These are phyloP conservation scores for Dermatemys mawii DNA, from an alignment of 2,113 vertebrate genomes.

Conservation along the genomic window DNA sequence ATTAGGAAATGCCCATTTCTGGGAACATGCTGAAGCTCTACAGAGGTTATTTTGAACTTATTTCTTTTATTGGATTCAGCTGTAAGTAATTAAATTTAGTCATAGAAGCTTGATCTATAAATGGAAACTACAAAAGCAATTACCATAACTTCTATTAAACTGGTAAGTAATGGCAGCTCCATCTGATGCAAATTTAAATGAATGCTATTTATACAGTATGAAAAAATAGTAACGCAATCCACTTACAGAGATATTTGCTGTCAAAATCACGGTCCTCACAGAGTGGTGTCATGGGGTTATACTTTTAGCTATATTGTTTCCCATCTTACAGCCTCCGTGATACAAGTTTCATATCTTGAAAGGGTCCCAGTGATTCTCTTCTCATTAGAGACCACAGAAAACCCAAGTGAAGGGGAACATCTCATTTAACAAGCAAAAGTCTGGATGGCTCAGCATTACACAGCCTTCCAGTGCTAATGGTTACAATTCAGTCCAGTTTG, in stretches of 20 bases:
- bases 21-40: slow-evolving; percentile 43
- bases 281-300: background rate
- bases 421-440: background rate
- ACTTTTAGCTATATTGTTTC: slow-evolving; percentile 23
- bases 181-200: slow-evolving; percentile 77
- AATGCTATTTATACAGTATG: slow-evolving; percentile 67
- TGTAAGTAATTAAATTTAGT: slow-evolving; percentile 78
- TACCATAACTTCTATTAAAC: slow-evolving; percentile 77
- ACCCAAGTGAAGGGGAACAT: background rate
- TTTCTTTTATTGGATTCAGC: slow-evolving; percentile 69
- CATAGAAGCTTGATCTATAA: slow-evolving; percentile 79
- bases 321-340: background rate
- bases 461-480: background rate
- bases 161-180: slow-evolving; percentile 72
- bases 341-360: background rate
- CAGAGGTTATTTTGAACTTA: slow-evolving; percentile 66
- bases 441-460: background rate
- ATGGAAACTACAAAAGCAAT: slow-evolving; percentile 85
- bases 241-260: slow-evolving; percentile 40
- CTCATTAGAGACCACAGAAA: background rate
- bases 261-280: slow-evolving; percentile 49
- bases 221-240: slow-evolving; percentile 41
- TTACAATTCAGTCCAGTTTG: background rate
- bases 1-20: slow-evolving; percentile 22
- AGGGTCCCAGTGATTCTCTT: background rate